Evolutionary conservation across 2,113 vertebrate species (phyloP).

Genomic region (Podocnemis expansa): DNA sequence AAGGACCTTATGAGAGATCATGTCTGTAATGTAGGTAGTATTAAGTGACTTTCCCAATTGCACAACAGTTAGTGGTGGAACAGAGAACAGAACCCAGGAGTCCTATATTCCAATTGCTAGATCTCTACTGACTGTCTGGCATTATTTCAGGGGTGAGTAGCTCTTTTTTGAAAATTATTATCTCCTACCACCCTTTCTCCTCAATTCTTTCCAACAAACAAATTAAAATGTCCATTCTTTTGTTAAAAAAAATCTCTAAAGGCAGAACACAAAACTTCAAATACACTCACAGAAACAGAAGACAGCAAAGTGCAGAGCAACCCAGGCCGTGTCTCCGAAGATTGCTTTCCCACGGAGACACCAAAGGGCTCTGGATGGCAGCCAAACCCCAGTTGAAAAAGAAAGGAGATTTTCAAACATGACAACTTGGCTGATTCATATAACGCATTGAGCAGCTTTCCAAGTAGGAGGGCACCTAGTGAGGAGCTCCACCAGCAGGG

Average conservation of each 20-base stretch:
- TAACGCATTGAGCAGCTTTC: not conserved
- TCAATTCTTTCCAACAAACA: not conserved
- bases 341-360: not conserved
- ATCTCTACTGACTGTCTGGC: not conserved
- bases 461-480: rapidly evolving
- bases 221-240: rapidly evolving
- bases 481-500: not conserved
- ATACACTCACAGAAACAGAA: not conserved
- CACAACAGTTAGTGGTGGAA: not conserved
- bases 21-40: not conserved
- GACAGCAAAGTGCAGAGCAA: not conserved
- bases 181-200: not conserved
- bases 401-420: not conserved
- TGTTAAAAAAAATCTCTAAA: not conserved
- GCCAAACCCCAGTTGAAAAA: constrained; percentile 28
- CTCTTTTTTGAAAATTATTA: not conserved
- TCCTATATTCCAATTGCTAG: not conserved
- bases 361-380: not conserved
- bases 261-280: not conserved
- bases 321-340: not conserved
- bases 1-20: not conserved
- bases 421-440: rapidly evolving
- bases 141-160: not conserved
- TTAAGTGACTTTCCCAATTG: not conserved
- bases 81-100: not conserved